These are phyloP conservation scores for Puma concolor DNA, from an alignment of 2,113 vertebrate genomes.

Conservation along the genomic window DNA sequence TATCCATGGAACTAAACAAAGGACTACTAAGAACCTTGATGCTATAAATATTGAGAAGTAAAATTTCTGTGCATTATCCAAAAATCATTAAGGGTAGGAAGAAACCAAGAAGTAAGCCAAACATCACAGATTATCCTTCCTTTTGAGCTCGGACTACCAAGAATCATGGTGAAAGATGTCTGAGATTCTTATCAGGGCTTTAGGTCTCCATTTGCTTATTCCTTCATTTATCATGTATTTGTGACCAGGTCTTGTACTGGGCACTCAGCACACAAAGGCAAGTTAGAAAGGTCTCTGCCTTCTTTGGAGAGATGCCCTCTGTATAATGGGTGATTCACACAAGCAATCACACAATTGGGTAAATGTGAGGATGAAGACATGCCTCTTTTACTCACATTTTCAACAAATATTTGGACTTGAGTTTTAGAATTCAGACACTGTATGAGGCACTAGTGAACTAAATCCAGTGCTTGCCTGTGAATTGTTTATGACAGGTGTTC, in stretches of 20 bases:
- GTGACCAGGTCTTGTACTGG: neutral
- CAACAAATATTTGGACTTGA: neutral
- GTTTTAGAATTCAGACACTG: neutral
- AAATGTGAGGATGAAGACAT: neutral
- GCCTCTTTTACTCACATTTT: neutral
- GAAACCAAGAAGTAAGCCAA: neutral
- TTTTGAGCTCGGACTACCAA: neutral
- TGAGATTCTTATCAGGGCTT: neutral
- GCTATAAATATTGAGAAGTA: neutral
- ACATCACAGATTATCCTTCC: neutral
- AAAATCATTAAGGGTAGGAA: neutral
- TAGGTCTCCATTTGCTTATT: neutral
- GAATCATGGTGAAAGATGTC: neutral
- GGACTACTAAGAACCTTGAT: neutral
- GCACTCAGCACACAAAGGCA: neutral
- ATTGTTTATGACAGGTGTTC: neutral
- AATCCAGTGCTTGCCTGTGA: neutral
- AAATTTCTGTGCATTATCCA: neutral
- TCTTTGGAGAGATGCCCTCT: neutral
- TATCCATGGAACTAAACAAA: conserved; percentile 9
- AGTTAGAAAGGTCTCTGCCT: neutral
- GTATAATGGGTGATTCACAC: neutral
- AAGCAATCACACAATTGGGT: neutral
- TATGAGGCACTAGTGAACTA: neutral
- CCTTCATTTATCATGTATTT: neutral